Percentiles rank a stretch among this genome's conserved stretches.
Conservation (phyloP, 1,140 invertebrate species). For the Drosophila albomicans region DNA sequence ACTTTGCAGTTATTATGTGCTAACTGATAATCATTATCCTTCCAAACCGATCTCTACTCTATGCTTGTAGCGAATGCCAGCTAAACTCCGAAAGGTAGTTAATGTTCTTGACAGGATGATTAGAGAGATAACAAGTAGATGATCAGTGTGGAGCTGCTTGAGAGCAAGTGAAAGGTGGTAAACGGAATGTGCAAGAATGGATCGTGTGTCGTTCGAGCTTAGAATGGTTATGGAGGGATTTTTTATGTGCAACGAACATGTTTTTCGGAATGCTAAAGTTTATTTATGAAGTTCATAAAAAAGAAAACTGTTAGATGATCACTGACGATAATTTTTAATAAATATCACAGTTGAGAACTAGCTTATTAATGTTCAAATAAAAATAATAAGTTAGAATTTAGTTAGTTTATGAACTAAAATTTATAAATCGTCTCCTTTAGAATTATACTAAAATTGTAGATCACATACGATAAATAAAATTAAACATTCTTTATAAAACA, state of each 20-base stretch:
- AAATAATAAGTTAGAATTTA: too few species aligned
- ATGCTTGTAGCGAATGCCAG: background rate
- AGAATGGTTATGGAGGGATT: background rate
- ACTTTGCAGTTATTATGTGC: conserved; percentile 57
- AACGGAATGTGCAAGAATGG: background rate
- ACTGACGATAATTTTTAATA: too few species aligned
- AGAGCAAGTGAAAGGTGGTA: conserved; percentile 32
- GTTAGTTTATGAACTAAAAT: too few species aligned
- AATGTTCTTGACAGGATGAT: conserved; percentile 32
- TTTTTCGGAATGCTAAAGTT: background rate
- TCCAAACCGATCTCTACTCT: conserved; percentile 14
- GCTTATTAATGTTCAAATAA: too few species aligned
- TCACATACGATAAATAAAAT: too few species aligned
- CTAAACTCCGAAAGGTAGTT: background rate
- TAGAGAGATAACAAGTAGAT: conserved; percentile 27
- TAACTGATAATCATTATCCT: conserved; percentile 58
- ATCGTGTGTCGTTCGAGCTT: background rate
- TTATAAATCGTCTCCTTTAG: too few species aligned
- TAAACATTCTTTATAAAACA: too few species aligned
- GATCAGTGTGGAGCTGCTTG: conserved; percentile 12
- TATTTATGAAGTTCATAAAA: background rate
- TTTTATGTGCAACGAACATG: background rate
- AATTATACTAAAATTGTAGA: too few species aligned
- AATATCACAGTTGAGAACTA: too few species aligned
- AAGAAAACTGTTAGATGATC: too few species aligned